Conservation (phyloP, 2,888 invertebrate species). For the Heteromurus nitidus region DNA sequence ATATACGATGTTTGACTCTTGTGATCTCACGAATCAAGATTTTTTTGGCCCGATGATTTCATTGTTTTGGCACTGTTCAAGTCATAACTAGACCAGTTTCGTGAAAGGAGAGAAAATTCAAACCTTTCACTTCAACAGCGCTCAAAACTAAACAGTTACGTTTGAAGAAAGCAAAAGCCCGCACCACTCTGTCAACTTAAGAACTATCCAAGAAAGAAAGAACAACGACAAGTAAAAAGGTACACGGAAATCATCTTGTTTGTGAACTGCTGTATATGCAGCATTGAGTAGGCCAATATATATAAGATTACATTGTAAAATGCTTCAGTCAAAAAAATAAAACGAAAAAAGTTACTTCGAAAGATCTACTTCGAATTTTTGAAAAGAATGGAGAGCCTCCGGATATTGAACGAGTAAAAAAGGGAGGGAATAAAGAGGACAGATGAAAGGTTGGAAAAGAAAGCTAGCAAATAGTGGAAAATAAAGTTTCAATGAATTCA, state of each 20-base stretch:
- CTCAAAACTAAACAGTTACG: neutral
- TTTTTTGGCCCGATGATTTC: constrained; percentile 55
- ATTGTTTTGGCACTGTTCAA: constrained; percentile 46
- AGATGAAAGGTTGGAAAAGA: constrained; percentile 15
- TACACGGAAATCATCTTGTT: constrained; percentile 28
- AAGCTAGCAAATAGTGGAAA: constrained; percentile 28
- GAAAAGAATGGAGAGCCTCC: constrained; percentile 48
- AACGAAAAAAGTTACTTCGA: constrained; percentile 9
- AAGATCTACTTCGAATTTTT: constrained; percentile 36
- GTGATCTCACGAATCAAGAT: constrained; percentile 44
- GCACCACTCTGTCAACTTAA: too few species aligned
- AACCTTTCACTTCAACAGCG: neutral
- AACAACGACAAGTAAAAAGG: neutral
- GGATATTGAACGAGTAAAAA: constrained; percentile 50
- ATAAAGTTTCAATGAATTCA: constrained; percentile 11
- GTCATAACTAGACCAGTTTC: neutral
- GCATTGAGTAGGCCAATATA: constrained; percentile 31
- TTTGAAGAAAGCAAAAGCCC: too few species aligned
- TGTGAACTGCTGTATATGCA: too few species aligned
- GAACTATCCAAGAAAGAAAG: too few species aligned
- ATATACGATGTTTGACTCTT: too few species aligned
- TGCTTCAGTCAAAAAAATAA: constrained; percentile 10
- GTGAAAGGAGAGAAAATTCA: neutral
- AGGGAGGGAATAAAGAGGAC: constrained; percentile 13
- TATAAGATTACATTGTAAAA: constrained; percentile 22